Base-by-base conservation (phyloP, 2,888 invertebrate genomes). In the Sphecodes monilicornis region DNA sequence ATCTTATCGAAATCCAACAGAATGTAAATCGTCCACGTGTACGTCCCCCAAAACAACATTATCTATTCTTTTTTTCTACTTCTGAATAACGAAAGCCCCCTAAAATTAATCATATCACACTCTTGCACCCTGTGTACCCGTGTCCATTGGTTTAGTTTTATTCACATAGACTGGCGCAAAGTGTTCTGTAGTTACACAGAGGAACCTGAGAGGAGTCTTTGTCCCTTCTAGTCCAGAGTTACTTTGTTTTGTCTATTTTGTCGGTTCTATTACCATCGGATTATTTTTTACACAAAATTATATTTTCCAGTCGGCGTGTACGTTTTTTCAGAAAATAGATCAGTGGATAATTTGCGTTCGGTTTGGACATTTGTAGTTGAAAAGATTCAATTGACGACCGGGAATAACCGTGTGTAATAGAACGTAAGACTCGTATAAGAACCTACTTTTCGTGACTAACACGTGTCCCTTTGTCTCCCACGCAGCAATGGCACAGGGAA, bases 401-500 rank as follows among this genome's bases (percentile, higher is more conserved):
- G 82, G 79, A 86, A 78, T 66, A 84, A 78, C 82, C 78, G 77
- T 82, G 71, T 71, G 75, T 82, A 60, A 76, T 77, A 84, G 80
- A 87, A 82, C 78, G 46, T 78, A 79, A 70, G 64, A 81, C 26
- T 72, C 69, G 75, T 83, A 46, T 50, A 50, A 50, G n/a, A 36
- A 68, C 87, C 82, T 80, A 88, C 66, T 87, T 86, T 87, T 77
- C 85, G 94, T 93, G 93, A 93, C 93, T 93, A 93, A 93, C 93
- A 88, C 69, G 64, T 83, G 83, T 79, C 78, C 91, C 90, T 93
- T 92, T 93, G 92, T 93, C 90, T 93, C 90, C 96, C 95, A 96
- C 96, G 95, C 95, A 97, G 97, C 97, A 96, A 95, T 98, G 98
- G 98, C 98, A 98, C 96, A 98, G 96, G 96, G 97, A 98, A 96